phyloP scores from a whole-genome alignment of 2,888 invertebrate species.

The Carpatolechia fugitivella region DNA sequence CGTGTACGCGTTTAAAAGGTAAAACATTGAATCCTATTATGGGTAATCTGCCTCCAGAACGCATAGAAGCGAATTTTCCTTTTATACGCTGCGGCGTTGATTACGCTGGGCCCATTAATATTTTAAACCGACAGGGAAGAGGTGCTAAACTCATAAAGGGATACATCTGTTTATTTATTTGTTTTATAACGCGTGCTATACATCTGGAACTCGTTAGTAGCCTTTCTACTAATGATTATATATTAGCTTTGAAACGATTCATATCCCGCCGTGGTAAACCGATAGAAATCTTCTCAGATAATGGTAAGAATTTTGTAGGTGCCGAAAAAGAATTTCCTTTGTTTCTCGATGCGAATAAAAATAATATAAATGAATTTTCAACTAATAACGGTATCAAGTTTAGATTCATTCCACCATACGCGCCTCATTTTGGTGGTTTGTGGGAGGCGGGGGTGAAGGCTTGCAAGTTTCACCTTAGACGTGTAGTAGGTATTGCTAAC shows the following conservation, averaged over 20 bases:
- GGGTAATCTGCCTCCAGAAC: not conserved
- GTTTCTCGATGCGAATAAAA: not conserved
- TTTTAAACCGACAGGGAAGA: not conserved
- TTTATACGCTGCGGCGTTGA: not conserved
- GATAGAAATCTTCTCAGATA: not conserved
- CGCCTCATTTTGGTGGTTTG: slow-evolving; percentile 23
- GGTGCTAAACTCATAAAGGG: not conserved
- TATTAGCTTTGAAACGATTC: slow-evolving; percentile 8
- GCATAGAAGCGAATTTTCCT: too few species aligned
- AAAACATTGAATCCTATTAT: not conserved
- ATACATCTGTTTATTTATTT: slow-evolving; percentile 7
- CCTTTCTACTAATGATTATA: slow-evolving; percentile 5
- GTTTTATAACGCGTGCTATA: slow-evolving; percentile 3
- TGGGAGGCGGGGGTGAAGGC: slow-evolving; percentile 20
- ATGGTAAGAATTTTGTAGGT: slow-evolving; percentile 3
- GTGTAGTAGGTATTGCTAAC: slow-evolving; percentile 18
- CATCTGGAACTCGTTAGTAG: slow-evolving; percentile 3
- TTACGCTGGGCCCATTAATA: not conserved
- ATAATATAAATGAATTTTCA: not conserved
- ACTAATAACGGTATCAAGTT: not conserved
- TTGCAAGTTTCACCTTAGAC: slow-evolving; percentile 16
- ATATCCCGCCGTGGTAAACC: slow-evolving; percentile 10
- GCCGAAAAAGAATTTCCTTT: slow-evolving; percentile 9
- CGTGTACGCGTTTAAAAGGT: not conserved
- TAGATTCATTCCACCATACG: not conserved